Evolutionary conservation across 2,888 invertebrate species (phyloP).

Genomic region (Dynastes hyllus): DNA sequence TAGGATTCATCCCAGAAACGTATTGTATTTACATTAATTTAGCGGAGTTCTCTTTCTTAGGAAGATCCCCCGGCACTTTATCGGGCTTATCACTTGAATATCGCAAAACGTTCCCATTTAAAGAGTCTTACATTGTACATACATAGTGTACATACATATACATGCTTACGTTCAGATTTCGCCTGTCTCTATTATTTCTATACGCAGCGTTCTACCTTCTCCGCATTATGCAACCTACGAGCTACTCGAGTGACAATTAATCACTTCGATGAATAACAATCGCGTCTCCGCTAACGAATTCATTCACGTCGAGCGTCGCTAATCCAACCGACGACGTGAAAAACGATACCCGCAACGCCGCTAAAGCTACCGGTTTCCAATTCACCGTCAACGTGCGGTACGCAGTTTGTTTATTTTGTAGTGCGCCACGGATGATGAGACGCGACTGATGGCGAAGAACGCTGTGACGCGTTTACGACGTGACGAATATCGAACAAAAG

Average conservation of each 20-base stretch:
- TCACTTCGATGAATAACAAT: conserved; percentile 5
- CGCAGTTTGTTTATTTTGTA: conserved; percentile 1
- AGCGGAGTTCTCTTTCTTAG: too few relatives aligned
- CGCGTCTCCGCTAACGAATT: background rate
- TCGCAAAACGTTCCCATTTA: too few relatives aligned
- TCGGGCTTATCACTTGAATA: too few relatives aligned
- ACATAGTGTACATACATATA: background rate
- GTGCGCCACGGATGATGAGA: background rate
- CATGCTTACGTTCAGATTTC: background rate
- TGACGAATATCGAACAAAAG: too few relatives aligned
- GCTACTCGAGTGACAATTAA: background rate
- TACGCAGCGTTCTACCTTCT: background rate
- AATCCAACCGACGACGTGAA: background rate
- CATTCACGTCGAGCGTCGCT: background rate
- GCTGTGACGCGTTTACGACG: conserved; percentile 5
- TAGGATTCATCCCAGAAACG: too few relatives aligned
- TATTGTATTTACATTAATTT: too few relatives aligned
- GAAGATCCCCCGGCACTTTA: too few relatives aligned
- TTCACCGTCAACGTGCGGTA: background rate
- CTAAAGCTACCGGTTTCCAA: conserved; percentile 16
- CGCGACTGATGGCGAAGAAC: background rate
- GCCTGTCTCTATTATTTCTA: background rate
- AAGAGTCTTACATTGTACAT: too few relatives aligned
- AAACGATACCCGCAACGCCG: conserved; percentile 4
- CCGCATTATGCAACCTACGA: background rate